Evolutionary conservation across 2,888 invertebrate species (phyloP).

Genomic region (Elmis aenea): DNA sequence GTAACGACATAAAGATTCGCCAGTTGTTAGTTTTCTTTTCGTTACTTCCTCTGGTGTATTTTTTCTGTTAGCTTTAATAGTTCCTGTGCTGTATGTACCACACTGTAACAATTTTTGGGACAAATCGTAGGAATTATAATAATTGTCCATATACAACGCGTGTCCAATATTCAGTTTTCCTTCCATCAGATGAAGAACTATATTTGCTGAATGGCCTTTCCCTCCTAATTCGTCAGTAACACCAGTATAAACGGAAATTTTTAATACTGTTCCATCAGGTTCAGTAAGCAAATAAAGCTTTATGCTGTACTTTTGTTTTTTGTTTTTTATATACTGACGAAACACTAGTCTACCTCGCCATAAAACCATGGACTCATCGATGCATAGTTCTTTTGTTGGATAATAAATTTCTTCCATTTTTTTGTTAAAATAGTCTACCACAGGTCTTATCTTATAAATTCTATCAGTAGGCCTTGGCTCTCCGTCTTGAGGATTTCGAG

Average conservation of each 20-base stretch:
- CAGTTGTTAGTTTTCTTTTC: no score
- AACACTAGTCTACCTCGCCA: slow-evolving; percentile 34
- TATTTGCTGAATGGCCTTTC: slow-evolving; percentile 1
- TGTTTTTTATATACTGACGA: slow-evolving; percentile 32
- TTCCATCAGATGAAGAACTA: slow-evolving; percentile 2
- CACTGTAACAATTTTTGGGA: no score
- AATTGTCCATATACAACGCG: slow-evolving; percentile 2
- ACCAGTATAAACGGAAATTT: slow-evolving; percentile 1
- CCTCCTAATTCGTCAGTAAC: slow-evolving; percentile 1
- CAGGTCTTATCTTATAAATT: slow-evolving; percentile 8
- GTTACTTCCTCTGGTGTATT: no score
- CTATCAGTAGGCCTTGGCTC: slow-evolving; percentile 1
- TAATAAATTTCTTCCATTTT: slow-evolving; percentile 16
- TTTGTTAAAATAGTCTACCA: slow-evolving; percentile 15
- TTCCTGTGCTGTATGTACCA: no score
- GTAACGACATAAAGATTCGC: no score
- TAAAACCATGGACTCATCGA: slow-evolving; percentile 27
- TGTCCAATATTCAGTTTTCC: not conserved
- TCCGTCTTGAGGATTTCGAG: not conserved
- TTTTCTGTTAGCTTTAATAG: no score
- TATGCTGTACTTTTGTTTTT: slow-evolving; percentile 20
- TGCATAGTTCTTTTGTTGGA: slow-evolving; percentile 12
- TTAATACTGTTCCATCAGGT: slow-evolving; percentile 1
- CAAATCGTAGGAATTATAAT: not conserved
- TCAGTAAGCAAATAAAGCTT: slow-evolving; percentile 1